These are phyloP conservation scores for Fregetta grallaria DNA, from an alignment of 2,113 vertebrate species.

Conservation along the genomic window DNA sequence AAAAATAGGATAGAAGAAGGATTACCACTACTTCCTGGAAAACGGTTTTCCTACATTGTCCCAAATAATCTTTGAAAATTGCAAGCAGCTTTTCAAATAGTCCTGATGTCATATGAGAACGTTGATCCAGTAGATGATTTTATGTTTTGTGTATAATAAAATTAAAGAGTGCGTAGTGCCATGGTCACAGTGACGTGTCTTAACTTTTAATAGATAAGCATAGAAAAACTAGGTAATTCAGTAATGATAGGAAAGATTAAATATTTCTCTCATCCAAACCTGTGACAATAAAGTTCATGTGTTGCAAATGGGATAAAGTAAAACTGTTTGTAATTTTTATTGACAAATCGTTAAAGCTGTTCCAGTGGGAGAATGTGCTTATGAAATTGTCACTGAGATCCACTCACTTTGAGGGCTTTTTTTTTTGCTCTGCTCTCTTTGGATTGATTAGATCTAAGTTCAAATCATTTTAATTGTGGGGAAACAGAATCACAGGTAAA, in stretches of 20 bases:
- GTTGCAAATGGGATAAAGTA: background rate
- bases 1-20: background rate
- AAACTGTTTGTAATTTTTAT: background rate
- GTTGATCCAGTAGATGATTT: background rate
- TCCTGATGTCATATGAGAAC: background rate
- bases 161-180: background rate
- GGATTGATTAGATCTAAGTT: background rate
- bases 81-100: background rate
- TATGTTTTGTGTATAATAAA: background rate
- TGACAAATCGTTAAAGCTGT: background rate
- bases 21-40: background rate
- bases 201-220: background rate
- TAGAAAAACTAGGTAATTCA: background rate
- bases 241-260: background rate
- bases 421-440: background rate
- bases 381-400: background rate
- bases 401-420: background rate
- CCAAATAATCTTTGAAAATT: background rate
- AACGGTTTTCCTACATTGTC: background rate
- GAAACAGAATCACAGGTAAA: background rate
- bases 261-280: background rate
- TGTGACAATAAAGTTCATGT: background rate
- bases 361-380: background rate
- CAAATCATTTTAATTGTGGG: background rate
- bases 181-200: background rate